Base-by-base conservation (phyloP, 2,888 invertebrate genomes). In the Nemoura dubitans region DNA sequence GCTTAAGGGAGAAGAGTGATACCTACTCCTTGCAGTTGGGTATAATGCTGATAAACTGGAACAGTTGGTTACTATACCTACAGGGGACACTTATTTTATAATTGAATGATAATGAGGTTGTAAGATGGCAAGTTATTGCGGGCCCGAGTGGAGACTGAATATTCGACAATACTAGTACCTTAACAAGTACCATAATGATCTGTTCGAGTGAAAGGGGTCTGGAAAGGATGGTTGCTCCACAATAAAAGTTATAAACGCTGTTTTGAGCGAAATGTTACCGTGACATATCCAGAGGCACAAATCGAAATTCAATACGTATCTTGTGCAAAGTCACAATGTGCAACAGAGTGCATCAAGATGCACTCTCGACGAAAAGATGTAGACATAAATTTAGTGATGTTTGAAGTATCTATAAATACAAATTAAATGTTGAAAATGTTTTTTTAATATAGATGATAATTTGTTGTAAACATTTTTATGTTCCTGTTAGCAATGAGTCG, bases 131-230 rank as follows among this genome's bases (percentile, higher is more conserved):
- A 81, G 29, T 28, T 81, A 27, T 78, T 81, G 26, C 28, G 5
- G 30, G 28, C n/a, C 2, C 2, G 29, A 29, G 28, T 81, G 59
- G 59, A 84, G 84, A 84, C 84, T 84, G 84, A 84, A 59, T 43
- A 25, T 1, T 59, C 30, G 84, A 84, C 84, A 84, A 84, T 84
- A 84, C 59, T 59, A 59, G 59, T 59, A 59, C 59, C 59, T 59
- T 10, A 59, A 59, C 14, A 29, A 21, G 59, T 59, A 59, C 59
- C 59, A 59, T 21, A 59, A 59, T 59, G 59, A 59, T 59, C 14
- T 59, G 59, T 14, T 59, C 59, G 59, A 59, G 59, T 59, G 59
- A 10, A 21, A 59, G 59, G 59, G 59, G 10, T 59, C 59, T 21
- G 59, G 14, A 14, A 59, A 59, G 59, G 14, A 59, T 59, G 59